Conservation (phyloP, 2,888 invertebrate species). For the Amorpha juglandis region DNA sequence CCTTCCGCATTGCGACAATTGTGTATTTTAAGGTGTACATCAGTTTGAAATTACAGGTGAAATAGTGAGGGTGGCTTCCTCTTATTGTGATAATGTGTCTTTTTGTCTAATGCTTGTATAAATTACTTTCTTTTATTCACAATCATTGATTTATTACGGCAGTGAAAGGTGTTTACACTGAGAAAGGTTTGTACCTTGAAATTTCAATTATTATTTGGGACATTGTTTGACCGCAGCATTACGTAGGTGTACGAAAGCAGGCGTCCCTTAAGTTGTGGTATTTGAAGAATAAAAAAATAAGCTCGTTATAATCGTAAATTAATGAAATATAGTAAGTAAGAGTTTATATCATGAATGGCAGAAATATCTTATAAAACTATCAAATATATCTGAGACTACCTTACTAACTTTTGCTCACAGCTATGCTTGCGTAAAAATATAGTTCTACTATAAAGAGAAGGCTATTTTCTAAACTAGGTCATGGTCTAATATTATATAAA, state of each 20-base stretch:
- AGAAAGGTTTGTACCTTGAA: slow-evolving; percentile 37
- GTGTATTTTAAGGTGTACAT: slow-evolving; percentile 56
- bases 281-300: neutral
- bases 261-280: slow-evolving; percentile 25
- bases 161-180: slow-evolving; percentile 41
- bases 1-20: slow-evolving; percentile 78
- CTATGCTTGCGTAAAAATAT: no score
- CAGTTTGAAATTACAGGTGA: slow-evolving; percentile 82
- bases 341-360: no score
- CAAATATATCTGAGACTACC: no score
- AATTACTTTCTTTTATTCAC: slow-evolving; percentile 76
- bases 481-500: no score
- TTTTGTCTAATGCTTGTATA: slow-evolving; percentile 66
- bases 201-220: slow-evolving; percentile 38
- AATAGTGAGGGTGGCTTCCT: slow-evolving; percentile 73
- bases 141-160: slow-evolving; percentile 76
- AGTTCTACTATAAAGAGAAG: no score
- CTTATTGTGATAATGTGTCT: slow-evolving; percentile 72
- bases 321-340: neutral
- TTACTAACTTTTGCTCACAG: no score
- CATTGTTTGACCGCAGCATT: slow-evolving; percentile 4
- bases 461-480: no score
- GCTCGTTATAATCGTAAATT: no score
- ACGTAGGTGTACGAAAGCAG: neutral
- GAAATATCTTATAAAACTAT: no score